Conservation (phyloP, 37 sponge, comb jelly and placozoan species). For the Tethya wilhelma region DNA sequence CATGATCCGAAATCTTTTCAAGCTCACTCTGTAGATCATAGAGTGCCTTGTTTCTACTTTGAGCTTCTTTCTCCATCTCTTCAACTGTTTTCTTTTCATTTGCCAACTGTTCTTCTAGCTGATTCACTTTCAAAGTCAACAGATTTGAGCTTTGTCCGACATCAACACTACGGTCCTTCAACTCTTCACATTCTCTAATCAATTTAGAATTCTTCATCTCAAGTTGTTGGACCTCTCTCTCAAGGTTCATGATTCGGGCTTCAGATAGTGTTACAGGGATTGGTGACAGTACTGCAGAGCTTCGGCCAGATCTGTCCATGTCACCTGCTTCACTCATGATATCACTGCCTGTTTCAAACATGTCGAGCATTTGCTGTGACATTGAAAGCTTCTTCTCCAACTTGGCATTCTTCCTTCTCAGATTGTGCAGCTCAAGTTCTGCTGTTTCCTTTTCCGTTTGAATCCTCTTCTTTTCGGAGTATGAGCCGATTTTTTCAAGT, state of each 20-base stretch:
- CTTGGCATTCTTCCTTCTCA: conserved; percentile 37
- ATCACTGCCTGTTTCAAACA: not conserved
- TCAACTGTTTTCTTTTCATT: conserved; percentile 9
- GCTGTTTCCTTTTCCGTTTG: conserved; percentile 37
- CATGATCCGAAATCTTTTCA: not conserved
- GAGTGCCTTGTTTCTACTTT: not conserved
- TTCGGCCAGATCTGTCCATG: not conserved
- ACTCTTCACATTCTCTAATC: conserved; percentile 7
- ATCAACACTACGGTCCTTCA: conserved; percentile 2
- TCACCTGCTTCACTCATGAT: not conserved
- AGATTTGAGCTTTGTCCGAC: conserved; percentile 22
- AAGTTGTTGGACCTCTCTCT: conserved; percentile 28
- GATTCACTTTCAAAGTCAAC: conserved; percentile 12
- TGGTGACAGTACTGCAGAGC: not conserved
- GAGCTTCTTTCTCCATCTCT: conserved; percentile 5
- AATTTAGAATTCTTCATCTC: not conserved
- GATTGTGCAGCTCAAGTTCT: conserved; percentile 54
- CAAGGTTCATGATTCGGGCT: conserved; percentile 28
- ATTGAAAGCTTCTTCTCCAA: conserved; percentile 43
- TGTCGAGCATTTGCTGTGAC: conserved; percentile 15
- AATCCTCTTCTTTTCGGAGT: conserved; percentile 23
- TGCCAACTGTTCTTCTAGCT: conserved; percentile 20
- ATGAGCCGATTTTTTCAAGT: conserved; percentile 19
- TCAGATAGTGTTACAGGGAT: conserved; percentile 20
- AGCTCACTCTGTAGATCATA: not conserved